Base-by-base conservation (phyloP, 2,113 vertebrate genomes). In the Mastomys coucha region DNA sequence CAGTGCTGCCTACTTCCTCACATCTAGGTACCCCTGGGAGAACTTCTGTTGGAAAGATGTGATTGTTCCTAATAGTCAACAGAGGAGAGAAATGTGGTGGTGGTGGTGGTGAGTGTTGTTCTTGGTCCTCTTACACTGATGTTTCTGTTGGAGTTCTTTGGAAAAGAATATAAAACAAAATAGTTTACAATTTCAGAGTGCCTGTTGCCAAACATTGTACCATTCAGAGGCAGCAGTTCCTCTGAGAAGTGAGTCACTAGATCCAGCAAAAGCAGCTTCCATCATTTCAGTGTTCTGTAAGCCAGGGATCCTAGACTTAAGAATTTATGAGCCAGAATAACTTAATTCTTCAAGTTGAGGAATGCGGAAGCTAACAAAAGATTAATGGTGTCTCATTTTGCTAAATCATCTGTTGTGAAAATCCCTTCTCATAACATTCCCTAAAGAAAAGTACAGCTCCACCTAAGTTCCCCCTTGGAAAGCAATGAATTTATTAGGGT, bases 131-230 rank as follows among this genome's bases (percentile, higher is more conserved):
- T 16, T 76, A 26, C 2, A 49, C 39, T 69, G 91, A 76, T 8
- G 10, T 60, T 80, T 39, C 2, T 89, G 3, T 69, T 63, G 17
- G 36, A 77, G 51, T 81, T 65, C 88, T 84, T 4, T 60, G 87
- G 19, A 93, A 92, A 92, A 42, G 7, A 72, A 69, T 84, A 84
- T 33, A 53, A 86, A 60, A 87, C 72, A 84, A 65, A 73, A 88
- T 65, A 20, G 51, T 78, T 84, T 77, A 49, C 24, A 85, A 24
- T 88, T 88, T 95, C 53, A 92, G 49, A 78, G 11, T 69, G 89
- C n/a, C 49, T 93, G 58, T 70, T 73, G 36, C 39, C 70, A 75
- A 84, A 56, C 9, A 26, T 9, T 63, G 13, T 70, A n/a, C 60
- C 26, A 77, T 53, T 81, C 39, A 45, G 75, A 91, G 65, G 36